Evolutionary conservation across 2,113 vertebrate genomes (phyloP).

Genomic region (Myxocyprinus asiaticus): DNA sequence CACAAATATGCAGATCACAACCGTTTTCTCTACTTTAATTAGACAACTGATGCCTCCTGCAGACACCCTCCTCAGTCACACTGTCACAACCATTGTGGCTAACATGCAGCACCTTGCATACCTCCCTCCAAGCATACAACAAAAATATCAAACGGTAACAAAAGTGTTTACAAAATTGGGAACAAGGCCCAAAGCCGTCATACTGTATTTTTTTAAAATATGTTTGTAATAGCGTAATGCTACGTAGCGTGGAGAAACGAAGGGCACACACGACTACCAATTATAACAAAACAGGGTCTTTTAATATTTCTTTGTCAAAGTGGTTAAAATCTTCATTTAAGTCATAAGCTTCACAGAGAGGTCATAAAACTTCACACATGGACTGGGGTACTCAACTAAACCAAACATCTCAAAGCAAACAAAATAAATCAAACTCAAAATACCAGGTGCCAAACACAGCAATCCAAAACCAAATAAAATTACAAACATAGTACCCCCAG

Average conservation of each 20-base stretch:
- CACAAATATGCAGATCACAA: slow-evolving; percentile 27
- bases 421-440: too few species aligned
- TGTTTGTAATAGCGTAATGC: not conserved
- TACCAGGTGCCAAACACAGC: too few species aligned
- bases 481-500: too few species aligned
- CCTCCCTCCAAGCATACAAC: not conserved
- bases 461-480: too few species aligned
- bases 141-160: not conserved
- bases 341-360: too few species aligned
- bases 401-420: too few species aligned
- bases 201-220: not conserved
- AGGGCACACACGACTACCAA: too few species aligned
- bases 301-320: not conserved
- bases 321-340: too few species aligned
- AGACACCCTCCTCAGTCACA: not conserved
- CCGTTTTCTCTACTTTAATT: slow-evolving; percentile 39
- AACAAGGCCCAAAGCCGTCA: not conserved
- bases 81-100: slow-evolving; percentile 20
- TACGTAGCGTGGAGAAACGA: too few species aligned
- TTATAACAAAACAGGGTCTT: too few species aligned
- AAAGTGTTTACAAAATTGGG: not conserved
- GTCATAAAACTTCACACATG: too few species aligned
- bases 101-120: not conserved
- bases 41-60: slow-evolving; percentile 26
- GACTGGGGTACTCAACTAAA: too few species aligned